phyloP scores from a whole-genome alignment of 2,797 vertebrate species.

The Hoplostethus atlanticus region DNA sequence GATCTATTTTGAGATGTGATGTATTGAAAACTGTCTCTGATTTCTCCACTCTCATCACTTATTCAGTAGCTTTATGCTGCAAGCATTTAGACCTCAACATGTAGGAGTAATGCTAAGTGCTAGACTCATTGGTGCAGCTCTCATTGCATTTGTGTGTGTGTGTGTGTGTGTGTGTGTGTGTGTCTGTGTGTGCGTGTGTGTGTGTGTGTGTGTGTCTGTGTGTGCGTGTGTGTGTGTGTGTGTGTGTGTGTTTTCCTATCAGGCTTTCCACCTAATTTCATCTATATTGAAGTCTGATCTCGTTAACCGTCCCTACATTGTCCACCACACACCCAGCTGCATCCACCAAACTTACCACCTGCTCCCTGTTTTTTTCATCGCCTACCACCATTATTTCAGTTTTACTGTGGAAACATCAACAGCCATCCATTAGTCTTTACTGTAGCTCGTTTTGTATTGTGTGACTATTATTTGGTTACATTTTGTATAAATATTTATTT shows the following conservation, averaged over 20 bases:
- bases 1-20: constrained; percentile 44
- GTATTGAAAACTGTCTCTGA: constrained; percentile 34
- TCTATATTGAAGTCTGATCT: constrained; percentile 5
- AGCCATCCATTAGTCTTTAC: too few relatives aligned
- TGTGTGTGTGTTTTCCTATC: constrained; percentile 12
- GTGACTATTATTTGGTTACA: too few relatives aligned
- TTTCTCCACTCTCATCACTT: constrained; percentile 51
- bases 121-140: constrained; percentile 7
- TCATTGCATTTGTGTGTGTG: constrained; percentile 28
- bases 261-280: constrained; percentile 6
- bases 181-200: too few relatives aligned
- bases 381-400: too few relatives aligned
- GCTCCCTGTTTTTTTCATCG: not conserved
- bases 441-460: too few relatives aligned
- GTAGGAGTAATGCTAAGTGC: constrained; percentile 34
- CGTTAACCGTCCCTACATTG: constrained; percentile 7
- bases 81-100: constrained; percentile 26
- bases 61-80: constrained; percentile 54
- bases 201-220: constrained; percentile 1
- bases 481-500: too few relatives aligned
- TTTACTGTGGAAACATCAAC: too few relatives aligned
- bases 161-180: not conserved
- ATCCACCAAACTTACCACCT: constrained; percentile 1
- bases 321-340: not conserved
- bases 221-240: not conserved